Conservation (phyloP, 2,888 invertebrate species). For the Nineta flava region DNA sequence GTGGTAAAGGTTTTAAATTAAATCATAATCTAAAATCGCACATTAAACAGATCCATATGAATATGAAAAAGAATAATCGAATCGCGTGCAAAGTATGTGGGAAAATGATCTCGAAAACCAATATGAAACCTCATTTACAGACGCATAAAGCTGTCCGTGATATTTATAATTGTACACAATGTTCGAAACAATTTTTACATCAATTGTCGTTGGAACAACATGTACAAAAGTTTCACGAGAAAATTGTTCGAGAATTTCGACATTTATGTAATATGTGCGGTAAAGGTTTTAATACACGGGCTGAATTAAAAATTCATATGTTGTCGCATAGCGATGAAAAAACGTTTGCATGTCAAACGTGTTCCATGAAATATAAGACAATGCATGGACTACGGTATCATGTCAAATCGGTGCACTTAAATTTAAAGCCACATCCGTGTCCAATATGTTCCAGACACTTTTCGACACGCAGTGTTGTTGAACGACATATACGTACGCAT, state of each 20-base stretch:
- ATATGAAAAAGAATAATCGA: not conserved
- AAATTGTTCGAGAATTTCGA: not conserved
- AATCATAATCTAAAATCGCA: not conserved
- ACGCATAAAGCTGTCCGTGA: not conserved
- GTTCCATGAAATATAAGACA: constrained; percentile 1
- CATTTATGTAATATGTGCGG: not conserved
- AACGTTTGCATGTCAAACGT: not conserved
- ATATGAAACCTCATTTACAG: not conserved
- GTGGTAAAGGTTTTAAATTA: not conserved
- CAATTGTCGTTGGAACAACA: not conserved
- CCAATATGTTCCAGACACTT: not conserved
- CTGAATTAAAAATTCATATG: not conserved
- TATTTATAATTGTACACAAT: not conserved
- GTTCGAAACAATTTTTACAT: not conserved
- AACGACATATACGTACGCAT: not conserved
- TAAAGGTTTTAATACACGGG: not conserved
- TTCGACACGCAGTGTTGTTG: not conserved
- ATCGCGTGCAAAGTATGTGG: not conserved
- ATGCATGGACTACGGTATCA: not conserved
- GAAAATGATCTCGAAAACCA: not conserved
- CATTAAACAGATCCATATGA: not conserved
- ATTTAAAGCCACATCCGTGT: constrained; percentile 1
- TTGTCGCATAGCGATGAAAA: not conserved
- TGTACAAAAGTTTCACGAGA: not conserved
- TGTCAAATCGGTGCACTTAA: not conserved